These are phyloP conservation scores for Hippocampus zosterae DNA, from an alignment of 2,113 vertebrate genomes.

Conservation along the genomic window DNA sequence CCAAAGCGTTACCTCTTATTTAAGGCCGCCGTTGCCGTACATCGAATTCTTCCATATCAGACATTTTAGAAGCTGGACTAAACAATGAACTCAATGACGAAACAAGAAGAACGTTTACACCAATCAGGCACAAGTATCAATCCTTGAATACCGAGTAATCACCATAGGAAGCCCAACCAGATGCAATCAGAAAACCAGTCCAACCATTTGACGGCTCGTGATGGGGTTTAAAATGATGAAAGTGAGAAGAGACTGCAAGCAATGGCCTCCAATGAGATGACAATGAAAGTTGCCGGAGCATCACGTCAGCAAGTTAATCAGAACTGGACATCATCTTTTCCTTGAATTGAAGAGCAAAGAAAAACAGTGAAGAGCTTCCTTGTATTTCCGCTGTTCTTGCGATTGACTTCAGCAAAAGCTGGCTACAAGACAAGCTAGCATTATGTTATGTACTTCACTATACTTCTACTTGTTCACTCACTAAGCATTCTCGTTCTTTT, in stretches of 20 bases:
- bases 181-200: background rate
- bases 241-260: background rate
- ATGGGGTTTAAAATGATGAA: background rate
- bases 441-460: background rate
- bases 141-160: conserved; percentile 30
- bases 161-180: conserved; percentile 30
- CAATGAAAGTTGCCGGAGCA: background rate
- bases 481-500: background rate
- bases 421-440: background rate
- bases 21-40: conserved; percentile 3
- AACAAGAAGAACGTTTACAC: background rate
- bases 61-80: background rate
- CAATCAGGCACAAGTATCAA: conserved; percentile 21
- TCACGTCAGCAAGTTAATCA: background rate
- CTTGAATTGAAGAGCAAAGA: background rate
- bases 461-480: background rate
- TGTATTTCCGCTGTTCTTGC: too few species aligned
- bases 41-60: background rate
- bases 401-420: background rate
- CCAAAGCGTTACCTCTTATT: conserved; percentile 31
- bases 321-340: background rate
- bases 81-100: conserved; percentile 8
- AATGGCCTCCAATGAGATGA: background rate
- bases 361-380: background rate
- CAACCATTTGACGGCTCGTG: background rate